phyloP scores from a whole-genome alignment of 2,113 vertebrate species.

The Micronycteris hirsuta region DNA sequence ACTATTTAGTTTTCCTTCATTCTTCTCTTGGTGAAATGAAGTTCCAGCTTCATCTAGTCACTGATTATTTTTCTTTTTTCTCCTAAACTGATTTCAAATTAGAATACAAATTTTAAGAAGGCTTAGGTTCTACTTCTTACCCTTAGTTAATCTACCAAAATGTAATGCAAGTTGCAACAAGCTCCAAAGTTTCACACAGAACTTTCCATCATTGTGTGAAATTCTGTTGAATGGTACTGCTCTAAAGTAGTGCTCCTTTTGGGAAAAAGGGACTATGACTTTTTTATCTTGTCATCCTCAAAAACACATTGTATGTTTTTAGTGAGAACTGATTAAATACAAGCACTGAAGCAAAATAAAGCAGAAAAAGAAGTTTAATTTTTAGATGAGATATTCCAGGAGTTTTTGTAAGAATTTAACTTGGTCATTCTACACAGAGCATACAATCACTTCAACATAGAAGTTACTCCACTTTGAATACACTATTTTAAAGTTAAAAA shows the following conservation, averaged over 20 bases:
- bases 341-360: conserved; percentile 43
- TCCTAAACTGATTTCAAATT: background rate
- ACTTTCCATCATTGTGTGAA: background rate
- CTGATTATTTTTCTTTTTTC: background rate
- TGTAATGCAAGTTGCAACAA: background rate
- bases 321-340: conserved; percentile 28
- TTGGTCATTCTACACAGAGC: conserved; percentile 29
- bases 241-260: background rate
- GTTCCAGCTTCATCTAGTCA: background rate
- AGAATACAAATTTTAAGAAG: background rate
- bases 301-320: background rate
- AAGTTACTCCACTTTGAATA: conserved; percentile 47
- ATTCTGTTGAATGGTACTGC: background rate
- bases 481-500: conserved; percentile 46
- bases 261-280: background rate
- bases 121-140: background rate
- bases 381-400: conserved; percentile 47
- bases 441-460: conserved; percentile 57
- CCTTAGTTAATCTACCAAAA: conserved; percentile 11
- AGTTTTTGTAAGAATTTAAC: conserved; percentile 48
- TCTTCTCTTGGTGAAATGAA: conserved; percentile 6
- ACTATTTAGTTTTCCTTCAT: background rate
- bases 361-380: conserved; percentile 53
- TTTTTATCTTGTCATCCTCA: conserved; percentile 1
- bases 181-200: background rate